Percentiles rank a stretch among this genome's conserved stretches.
Conservation (phyloP, 2,113 vertebrate species). For the Rousettus leschenaultii region DNA sequence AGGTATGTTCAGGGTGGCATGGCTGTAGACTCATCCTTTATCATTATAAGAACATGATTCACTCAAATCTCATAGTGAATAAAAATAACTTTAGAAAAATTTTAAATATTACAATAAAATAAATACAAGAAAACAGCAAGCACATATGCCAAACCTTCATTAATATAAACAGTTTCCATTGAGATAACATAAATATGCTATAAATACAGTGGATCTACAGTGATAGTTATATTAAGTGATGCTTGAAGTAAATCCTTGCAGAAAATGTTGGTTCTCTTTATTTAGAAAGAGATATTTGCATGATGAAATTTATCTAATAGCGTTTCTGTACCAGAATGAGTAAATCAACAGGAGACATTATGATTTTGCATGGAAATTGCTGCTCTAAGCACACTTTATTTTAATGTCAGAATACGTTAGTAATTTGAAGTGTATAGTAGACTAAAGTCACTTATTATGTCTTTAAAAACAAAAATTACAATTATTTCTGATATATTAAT, state of each 20-base stretch:
- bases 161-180: not conserved
- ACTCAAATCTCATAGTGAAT: constrained; percentile 16
- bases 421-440: not conserved
- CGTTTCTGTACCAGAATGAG: not conserved
- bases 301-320: not conserved
- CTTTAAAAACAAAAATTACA: constrained; percentile 12
- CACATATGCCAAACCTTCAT: not conserved
- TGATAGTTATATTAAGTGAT: not conserved
- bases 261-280: constrained; percentile 24
- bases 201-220: not conserved
- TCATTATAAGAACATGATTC: constrained; percentile 17
- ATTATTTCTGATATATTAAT: not conserved
- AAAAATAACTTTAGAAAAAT: constrained; percentile 21
- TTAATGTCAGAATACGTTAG: not conserved
- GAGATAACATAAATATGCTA: not conserved
- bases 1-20: too few species aligned
- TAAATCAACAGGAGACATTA: not conserved
- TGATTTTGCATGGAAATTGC: not conserved
- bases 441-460: not conserved
- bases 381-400: not conserved
- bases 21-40: not conserved
- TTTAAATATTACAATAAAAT: constrained; percentile 21
- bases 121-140: not conserved
- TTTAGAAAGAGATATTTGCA: constrained; percentile 21
- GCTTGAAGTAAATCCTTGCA: not conserved